A percentile compares a stretch with the other conserved stretches of the same genome.
phyloP scores from a whole-genome alignment of 2,888 invertebrate species.

The Tenthredo mesomela region DNA sequence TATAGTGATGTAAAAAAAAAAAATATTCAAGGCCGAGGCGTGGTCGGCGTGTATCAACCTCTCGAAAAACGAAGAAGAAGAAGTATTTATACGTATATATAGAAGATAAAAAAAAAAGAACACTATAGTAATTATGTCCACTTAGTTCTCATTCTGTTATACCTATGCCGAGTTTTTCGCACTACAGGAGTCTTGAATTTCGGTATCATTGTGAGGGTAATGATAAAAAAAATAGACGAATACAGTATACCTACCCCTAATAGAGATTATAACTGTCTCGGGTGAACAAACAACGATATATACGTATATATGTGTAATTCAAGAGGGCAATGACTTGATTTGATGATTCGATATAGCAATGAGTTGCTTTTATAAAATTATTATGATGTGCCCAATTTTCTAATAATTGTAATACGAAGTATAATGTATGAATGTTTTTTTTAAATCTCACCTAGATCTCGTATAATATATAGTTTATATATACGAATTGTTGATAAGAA shows the following conservation, averaged over 20 bases:
- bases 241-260: not conserved
- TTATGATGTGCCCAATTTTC: not conserved
- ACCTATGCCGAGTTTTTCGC: not conserved
- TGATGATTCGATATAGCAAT: not conserved
- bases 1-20: not conserved
- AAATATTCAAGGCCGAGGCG: slow-evolving; percentile 37
- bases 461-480: not conserved
- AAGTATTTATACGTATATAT: not conserved
- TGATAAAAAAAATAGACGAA: not conserved
- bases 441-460: not conserved
- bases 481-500: not conserved
- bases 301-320: not conserved
- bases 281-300: not conserved
- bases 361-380: not conserved
- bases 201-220: not conserved
- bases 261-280: not conserved
- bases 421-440: not conserved
- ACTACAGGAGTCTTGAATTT: not conserved
- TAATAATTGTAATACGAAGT: not conserved
- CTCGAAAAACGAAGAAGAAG: not conserved
- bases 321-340: not conserved
- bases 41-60: slow-evolving; percentile 30
- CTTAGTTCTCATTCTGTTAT: not conserved
- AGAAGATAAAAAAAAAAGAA: not conserved
- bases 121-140: not conserved